Conservation (phyloP, 2,888 invertebrate genomes). For the Darwinula stevensoni region DNA sequence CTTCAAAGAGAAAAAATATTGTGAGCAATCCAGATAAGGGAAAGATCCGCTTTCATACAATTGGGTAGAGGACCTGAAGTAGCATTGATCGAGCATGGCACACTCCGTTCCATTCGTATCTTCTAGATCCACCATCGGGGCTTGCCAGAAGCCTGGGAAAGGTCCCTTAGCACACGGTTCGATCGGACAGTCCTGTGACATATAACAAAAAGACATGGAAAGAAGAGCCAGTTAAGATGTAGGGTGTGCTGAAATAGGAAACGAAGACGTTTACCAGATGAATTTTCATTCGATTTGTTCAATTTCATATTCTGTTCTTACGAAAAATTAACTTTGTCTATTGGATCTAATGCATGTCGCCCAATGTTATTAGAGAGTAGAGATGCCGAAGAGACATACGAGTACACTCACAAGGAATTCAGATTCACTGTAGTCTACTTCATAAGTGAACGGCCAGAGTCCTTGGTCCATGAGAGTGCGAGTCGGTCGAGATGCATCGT, state of each 20-base stretch:
- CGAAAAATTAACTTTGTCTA: too few species aligned
- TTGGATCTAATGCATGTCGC: too few species aligned
- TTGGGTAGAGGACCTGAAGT: not conserved
- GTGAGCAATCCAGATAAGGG: too few species aligned
- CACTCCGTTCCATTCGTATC: not conserved
- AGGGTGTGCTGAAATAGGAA: too few species aligned
- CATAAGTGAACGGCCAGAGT: conserved; percentile 1
- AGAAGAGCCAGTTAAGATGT: too few species aligned
- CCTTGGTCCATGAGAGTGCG: not conserved
- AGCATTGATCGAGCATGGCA: conserved; percentile 1
- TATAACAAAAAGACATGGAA: too few species aligned
- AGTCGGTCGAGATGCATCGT: not conserved
- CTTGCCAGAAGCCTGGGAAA: not conserved
- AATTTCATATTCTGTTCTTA: too few species aligned
- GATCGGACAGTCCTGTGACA: conserved; percentile 2
- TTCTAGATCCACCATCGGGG: not conserved
- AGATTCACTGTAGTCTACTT: not conserved
- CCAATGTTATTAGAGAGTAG: too few species aligned
- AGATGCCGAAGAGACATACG: too few species aligned
- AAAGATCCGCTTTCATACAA: too few species aligned
- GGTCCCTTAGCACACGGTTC: not conserved
- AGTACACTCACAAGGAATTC: not conserved
- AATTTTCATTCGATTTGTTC: too few species aligned
- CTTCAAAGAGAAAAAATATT: not conserved
- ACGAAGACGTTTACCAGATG: too few species aligned